A percentile compares a stretch with the other conserved stretches of the same genome.
Conservation (phyloP, 2,888 invertebrate species). For the Chorisops tibialis region DNA sequence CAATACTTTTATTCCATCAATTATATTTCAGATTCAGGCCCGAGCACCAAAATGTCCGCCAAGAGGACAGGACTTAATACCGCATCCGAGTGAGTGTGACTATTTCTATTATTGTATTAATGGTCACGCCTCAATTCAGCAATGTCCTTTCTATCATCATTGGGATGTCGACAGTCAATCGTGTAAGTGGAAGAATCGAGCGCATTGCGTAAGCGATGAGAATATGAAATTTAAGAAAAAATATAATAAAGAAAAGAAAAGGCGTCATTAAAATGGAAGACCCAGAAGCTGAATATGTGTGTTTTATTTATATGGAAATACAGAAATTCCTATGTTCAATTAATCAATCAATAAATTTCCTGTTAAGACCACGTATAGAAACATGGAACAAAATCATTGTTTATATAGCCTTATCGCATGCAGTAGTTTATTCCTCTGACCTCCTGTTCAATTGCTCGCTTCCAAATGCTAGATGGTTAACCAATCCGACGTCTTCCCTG, state of each 20-base stretch:
- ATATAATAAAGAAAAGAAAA: background rate
- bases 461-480: no score
- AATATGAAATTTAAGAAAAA: background rate
- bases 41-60: constrained; percentile 3
- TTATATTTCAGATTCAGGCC: constrained; percentile 5
- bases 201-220: constrained; percentile 37
- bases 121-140: constrained; percentile 46
- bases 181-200: constrained; percentile 44
- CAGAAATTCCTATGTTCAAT: no score
- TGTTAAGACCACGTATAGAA: no score
- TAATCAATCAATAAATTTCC: no score
- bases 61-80: constrained; percentile 37
- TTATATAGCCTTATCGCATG: no score
- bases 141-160: constrained; percentile 48
- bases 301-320: no score
- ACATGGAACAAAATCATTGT: no score
- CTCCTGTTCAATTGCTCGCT: no score
- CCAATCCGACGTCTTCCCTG: no score
- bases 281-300: no score
- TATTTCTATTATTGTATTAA: constrained; percentile 49
- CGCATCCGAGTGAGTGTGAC: constrained; percentile 47
- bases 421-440: no score
- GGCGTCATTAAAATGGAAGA: no score
- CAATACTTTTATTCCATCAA: background rate
- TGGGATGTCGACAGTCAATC: constrained; percentile 44